Evolutionary conservation across 2,113 vertebrate species (phyloP), one percentile per base, ranked within the genome.

Genomic region (Scomber colias): DNA sequence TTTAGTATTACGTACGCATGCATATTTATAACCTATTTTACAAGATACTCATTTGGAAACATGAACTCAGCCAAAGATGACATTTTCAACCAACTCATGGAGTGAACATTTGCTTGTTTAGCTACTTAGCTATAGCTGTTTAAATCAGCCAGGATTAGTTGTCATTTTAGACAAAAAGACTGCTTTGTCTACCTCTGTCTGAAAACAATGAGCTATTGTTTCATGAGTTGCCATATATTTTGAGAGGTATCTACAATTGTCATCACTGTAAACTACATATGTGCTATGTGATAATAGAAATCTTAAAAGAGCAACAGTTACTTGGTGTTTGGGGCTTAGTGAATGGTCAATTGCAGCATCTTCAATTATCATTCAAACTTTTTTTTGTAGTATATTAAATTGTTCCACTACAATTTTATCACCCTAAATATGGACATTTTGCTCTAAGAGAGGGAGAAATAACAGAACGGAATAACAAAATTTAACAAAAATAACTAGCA

Each of bases 401-500:
- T 59, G n/a, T 17, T 45, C 16, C 53, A 40, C 27, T 68, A 6
- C 15, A 53, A 19, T 68, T 21, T 21, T 21, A 27, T 65, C 65
- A 7, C 30, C 4, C 0, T 56, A 16, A 11, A 31, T 24, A n/a
- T 31, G 8, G 16, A 55, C 30, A 62, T 17, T 35, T 54, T 24
- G 0, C 4, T 21, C 35, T 62, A 30, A 57, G n/a, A 67, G 17
- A 14, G 15, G 0, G 14, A 69, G 13, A 53, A 44, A 51, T 19
- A 54, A 27, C 15, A 14, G n/a, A 3, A 14, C 6, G 24, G 12
- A 59, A 56, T 63, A 71, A 75, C 35, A 16, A 49, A 24, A 24
- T 35, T 16, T 12, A 65, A 8, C 2, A 68, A 73, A 80, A 79
- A 71, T 55, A 63, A 46, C 53, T 48, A 16, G n/a, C 74, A 62